Base-by-base conservation (phyloP, 2,888 invertebrate species). In the Conus canariensis region DNA sequence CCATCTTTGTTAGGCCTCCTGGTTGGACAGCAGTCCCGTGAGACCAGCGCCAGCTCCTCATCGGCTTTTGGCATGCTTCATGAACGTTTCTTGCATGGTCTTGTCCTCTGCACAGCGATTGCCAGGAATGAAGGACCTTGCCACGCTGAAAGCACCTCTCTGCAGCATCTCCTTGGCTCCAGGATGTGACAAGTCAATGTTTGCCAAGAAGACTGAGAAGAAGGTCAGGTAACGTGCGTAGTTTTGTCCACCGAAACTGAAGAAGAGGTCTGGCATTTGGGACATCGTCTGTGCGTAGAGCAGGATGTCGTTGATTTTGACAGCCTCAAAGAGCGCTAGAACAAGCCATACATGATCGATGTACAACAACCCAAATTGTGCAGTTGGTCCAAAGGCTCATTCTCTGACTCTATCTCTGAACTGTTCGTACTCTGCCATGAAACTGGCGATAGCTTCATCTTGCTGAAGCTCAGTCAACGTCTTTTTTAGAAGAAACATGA, bases 71-170 rank as follows among this genome's bases (percentile, higher is more conserved):
- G 91, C 91, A 89, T 91, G 88, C 16, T 82, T 22, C 92, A 90
- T 92, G 85, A 92, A 92, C n/a, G 92, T 92, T 70, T 92, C 92
- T 67, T 91, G 90, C 56, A 92, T 92, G 9, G 91, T 91, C 60
- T 92, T 92, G 86, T 92, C 92, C n/a, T 91, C 92, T 56, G 90
- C 89, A 67, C 90, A 92, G 25, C 80, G 30, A 89, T 90, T 92
- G 30, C 91, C 92, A 25, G 91, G 91, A 25, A 91, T 88, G 58
- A 92, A 91, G 67, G 89, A 92, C 59, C 91, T 67, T 19, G 91
- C 91, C 58, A 91, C 91, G 77, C 90, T 91, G 90, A 92, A 45
- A 19, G 90, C 90, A 22, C 89, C 88, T 59, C 83, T 16, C 67
- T 88, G 82, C 70, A 90, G 58, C 74, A 90, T 30, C 9, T 90